Evolutionary conservation across 2,888 invertebrate genomes (phyloP).

Genomic region (Lacanobia oleracea): DNA sequence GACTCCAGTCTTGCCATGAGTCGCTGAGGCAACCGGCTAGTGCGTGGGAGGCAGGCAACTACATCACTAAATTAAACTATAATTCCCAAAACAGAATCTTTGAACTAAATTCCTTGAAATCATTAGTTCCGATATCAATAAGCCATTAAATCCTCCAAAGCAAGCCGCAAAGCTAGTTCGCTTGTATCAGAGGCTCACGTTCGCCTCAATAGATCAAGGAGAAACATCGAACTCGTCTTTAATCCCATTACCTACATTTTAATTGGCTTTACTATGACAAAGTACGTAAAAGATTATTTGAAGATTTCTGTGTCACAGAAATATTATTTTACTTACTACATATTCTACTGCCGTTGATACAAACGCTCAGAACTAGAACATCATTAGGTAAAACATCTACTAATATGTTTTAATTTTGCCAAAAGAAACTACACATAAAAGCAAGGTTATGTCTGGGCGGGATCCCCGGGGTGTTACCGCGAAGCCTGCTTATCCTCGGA

Average conservation of each 20-base stretch:
- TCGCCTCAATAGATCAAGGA: slow-evolving; percentile 12
- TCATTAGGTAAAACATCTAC: background rate
- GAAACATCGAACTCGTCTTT: background rate
- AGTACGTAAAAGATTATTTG: background rate
- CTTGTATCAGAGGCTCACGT: background rate
- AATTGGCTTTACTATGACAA: slow-evolving; percentile 9
- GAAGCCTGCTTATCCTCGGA: slow-evolving; percentile 19
- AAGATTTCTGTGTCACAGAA: background rate
- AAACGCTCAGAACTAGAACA: background rate
- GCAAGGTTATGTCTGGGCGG: slow-evolving; percentile 29
- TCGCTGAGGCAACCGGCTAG: too few species aligned
- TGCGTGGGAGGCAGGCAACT: too few species aligned
- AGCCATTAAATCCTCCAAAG: slow-evolving; percentile 10
- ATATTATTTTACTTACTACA: too few species aligned
- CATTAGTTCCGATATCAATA: slow-evolving; percentile 18
- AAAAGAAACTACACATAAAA: slow-evolving; percentile 10
- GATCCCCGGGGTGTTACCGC: slow-evolving; percentile 32
- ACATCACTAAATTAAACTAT: too few species aligned
- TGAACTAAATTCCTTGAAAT: background rate
- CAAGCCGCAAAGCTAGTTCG: background rate
- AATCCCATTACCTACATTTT: background rate
- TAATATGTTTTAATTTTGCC: background rate
- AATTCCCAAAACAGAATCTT: too few species aligned
- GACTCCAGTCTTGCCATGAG: too few species aligned
- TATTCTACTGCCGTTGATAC: too few species aligned